A percentile compares a stretch with the other conserved stretches of the same genome.
Evolutionary conservation across 1,140 invertebrate species (phyloP).

Genomic region (Penaeus japonicus): DNA sequence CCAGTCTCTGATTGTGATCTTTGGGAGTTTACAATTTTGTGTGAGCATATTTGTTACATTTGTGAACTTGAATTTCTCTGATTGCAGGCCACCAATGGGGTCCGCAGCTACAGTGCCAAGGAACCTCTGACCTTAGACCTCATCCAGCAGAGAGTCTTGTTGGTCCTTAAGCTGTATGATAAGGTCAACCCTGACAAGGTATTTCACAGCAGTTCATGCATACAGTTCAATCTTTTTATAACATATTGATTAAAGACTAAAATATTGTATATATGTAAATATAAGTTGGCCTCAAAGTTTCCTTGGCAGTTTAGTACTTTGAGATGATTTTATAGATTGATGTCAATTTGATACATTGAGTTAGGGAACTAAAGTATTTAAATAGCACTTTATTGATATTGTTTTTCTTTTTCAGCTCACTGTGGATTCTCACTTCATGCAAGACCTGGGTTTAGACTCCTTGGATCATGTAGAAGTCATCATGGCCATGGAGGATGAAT

Average conservation of each 20-base stretch:
- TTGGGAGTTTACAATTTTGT: background rate
- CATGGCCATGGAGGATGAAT: constrained; percentile 99
- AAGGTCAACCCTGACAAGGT: constrained; percentile 94
- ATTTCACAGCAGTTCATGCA: constrained; percentile 60
- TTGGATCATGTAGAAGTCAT: constrained; percentile 99
- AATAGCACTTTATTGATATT: background rate
- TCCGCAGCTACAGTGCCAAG: constrained; percentile 75
- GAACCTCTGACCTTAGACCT: constrained; percentile 80
- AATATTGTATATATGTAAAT: background rate
- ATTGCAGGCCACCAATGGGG: constrained; percentile 33
- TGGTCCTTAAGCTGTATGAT: constrained; percentile 95
- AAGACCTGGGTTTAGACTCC: constrained; percentile 96
- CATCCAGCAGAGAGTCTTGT: constrained; percentile 86
- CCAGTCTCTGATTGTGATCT: too few relatives aligned
- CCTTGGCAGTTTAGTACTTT: background rate
- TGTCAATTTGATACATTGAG: background rate
- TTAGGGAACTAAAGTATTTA: too few relatives aligned
- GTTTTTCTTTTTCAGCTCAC: constrained; percentile 73
- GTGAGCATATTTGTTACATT: constrained; percentile 57
- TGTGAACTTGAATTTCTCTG: constrained; percentile 61
- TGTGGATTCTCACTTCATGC: constrained; percentile 93
- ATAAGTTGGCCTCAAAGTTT: background rate
- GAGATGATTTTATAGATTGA: background rate
- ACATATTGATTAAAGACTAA: background rate
- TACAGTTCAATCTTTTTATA: background rate